Evolutionary conservation across 2,113 vertebrate species (phyloP).

Genomic region (Vanacampus margaritifer): DNA sequence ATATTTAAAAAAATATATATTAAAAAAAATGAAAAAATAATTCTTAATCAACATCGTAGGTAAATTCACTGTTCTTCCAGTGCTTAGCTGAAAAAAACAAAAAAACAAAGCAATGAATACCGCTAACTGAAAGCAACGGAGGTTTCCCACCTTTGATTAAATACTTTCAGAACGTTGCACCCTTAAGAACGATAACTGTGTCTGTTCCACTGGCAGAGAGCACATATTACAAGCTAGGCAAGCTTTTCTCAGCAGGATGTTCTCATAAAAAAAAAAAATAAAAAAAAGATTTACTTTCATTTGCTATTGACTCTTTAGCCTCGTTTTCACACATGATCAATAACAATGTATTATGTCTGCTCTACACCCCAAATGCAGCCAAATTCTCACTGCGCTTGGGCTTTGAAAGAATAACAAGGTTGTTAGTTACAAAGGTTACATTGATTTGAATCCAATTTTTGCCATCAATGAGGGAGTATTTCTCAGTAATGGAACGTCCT

Average conservation of each 20-base stretch:
- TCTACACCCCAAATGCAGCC: conserved; percentile 37
- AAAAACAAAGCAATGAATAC: background rate
- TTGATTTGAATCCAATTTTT: conserved; percentile 63
- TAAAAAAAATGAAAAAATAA: too few species aligned
- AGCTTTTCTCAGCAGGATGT: conserved; percentile 43
- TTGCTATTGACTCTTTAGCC: conserved; percentile 44
- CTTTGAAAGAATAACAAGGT: conserved; percentile 68
- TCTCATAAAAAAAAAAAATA: conserved; percentile 33
- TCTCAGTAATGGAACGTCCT: conserved; percentile 59
- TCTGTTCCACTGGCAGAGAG: conserved; percentile 11
- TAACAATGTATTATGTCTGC: conserved; percentile 56
- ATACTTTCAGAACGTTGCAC: background rate
- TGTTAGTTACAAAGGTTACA: conserved; percentile 69
- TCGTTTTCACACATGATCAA: conserved; percentile 64
- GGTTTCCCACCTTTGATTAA: conserved; percentile 6
- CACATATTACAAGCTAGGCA: conserved; percentile 13
- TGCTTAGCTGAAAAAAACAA: background rate
- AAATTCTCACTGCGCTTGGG: conserved; percentile 59
- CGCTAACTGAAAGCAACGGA: background rate
- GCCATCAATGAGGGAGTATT: conserved; percentile 57
- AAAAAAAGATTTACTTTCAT: conserved; percentile 40
- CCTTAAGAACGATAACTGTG: conserved; percentile 9
- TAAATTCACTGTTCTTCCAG: background rate
- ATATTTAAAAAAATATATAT: too few species aligned
- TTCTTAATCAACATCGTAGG: too few species aligned